A percentile compares a stretch with the other conserved stretches of the same genome.
These are phyloP conservation scores for Martes flavigula DNA, from an alignment of 2,797 vertebrate genomes.

Conservation along the genomic window DNA sequence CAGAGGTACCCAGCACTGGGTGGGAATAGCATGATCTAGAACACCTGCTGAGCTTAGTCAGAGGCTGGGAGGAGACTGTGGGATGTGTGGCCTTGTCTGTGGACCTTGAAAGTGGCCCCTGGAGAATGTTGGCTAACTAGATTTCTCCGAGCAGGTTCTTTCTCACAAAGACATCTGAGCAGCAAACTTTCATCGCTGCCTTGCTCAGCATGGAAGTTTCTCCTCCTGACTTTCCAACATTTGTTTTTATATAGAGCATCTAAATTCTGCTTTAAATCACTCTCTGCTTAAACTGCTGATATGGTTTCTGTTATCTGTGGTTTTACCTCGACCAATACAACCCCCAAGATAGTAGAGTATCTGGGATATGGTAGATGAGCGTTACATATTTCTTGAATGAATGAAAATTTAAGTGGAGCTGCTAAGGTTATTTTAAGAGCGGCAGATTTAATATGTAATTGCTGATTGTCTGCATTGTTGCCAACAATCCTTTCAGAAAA, in stretches of 20 bases:
- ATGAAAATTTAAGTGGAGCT: not conserved
- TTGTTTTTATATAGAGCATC: not conserved
- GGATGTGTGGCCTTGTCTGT: not conserved
- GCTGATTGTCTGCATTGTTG: not conserved
- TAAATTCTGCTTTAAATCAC: slow-evolving; percentile 25
- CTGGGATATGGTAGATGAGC: not conserved
- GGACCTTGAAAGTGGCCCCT: not conserved
- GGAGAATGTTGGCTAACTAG: not conserved
- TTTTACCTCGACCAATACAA: not conserved
- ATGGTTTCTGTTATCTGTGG: not conserved
- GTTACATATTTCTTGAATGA: not conserved
- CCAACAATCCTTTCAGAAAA: not conserved
- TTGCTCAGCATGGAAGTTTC: not conserved
- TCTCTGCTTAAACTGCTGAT: not conserved
- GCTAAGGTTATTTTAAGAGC: not conserved
- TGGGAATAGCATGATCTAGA: not conserved
- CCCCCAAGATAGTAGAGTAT: not conserved
- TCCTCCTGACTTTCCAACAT: not conserved
- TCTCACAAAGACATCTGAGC: not conserved
- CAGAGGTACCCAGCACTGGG: not conserved
- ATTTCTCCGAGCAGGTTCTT: not conserved
- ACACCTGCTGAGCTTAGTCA: not conserved
- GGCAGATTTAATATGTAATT: slow-evolving; percentile 7
- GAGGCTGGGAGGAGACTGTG: not conserved
- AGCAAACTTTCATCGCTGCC: not conserved